These are phyloP conservation scores for Atethmia centrago DNA, from an alignment of 2,888 invertebrate genomes.

Conservation along the genomic window DNA sequence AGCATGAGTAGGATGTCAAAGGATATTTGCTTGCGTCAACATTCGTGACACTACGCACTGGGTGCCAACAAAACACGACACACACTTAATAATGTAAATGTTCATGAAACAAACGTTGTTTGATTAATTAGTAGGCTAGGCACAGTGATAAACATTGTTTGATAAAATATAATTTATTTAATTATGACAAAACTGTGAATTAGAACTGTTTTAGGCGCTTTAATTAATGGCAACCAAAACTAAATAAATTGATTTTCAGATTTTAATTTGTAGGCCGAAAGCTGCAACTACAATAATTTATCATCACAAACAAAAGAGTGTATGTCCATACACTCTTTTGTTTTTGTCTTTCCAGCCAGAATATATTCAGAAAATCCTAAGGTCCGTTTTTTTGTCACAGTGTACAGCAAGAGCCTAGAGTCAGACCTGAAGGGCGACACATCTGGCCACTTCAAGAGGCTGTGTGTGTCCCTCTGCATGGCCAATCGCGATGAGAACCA, in stretches of 20 bases:
- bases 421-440: conserved; percentile 97
- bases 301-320: too few species aligned
- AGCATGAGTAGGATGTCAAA: conserved; percentile 62
- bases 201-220: conserved; percentile 1
- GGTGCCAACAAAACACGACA: conserved; percentile 41
- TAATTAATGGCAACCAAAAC: neutral
- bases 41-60: conserved; percentile 57
- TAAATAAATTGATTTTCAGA: neutral
- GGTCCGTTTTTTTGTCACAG: conserved; percentile 82
- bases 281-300: neutral
- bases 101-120: conserved; percentile 24
- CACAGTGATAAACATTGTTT: conserved; percentile 22
- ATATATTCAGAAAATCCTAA: neutral
- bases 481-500: conserved; percentile 97
- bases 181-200: neutral
- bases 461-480: conserved; percentile 96
- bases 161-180: conserved; percentile 19
- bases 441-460: conserved; percentile 98
- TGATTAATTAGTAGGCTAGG: conserved; percentile 29
- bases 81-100: conserved; percentile 9
- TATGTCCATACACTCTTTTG: neutral
- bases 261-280: neutral
- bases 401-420: conserved; percentile 95
- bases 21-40: conserved; percentile 68
- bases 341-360: neutral